Conservation (phyloP, 2,888 invertebrate species). For the Aelia acuminata region DNA sequence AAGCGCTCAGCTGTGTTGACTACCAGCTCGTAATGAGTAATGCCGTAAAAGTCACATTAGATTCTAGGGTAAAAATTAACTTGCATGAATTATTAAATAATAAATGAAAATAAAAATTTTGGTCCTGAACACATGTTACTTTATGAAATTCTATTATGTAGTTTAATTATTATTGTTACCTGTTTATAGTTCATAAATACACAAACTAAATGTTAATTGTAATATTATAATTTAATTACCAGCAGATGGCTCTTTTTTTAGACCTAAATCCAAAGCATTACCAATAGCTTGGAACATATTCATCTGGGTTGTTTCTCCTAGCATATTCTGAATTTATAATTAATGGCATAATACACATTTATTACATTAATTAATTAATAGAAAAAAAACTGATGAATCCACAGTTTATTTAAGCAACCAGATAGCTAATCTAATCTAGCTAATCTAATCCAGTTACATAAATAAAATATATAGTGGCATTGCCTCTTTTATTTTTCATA, state of each 20-base stretch:
- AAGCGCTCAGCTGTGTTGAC: too few species aligned
- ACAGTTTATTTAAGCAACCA: not conserved
- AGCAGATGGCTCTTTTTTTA: slow-evolving; percentile 85
- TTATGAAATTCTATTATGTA: not conserved
- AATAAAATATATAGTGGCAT: too few species aligned
- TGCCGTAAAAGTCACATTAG: too few species aligned
- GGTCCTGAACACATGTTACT: too few species aligned
- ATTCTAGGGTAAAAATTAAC: too few species aligned
- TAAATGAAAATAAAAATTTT: too few species aligned
- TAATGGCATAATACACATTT: not conserved
- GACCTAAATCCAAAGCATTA: slow-evolving; percentile 88
- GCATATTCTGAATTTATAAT: not conserved
- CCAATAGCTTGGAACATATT: slow-evolving; percentile 98
- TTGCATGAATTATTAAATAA: too few species aligned
- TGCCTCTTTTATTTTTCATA: too few species aligned
- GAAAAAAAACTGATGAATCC: not conserved
- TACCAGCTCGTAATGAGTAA: too few species aligned
- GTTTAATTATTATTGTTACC: too few species aligned
- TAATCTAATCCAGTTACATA: too few species aligned
- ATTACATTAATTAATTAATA: not conserved
- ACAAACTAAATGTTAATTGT: not conserved
- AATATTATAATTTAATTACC: slow-evolving; percentile 69
- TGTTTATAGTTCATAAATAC: not conserved
- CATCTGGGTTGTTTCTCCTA: slow-evolving; percentile 79
- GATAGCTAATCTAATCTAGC: not conserved